Percentiles rank a stretch among this genome's conserved stretches.
Conservation (phyloP, 2,888 invertebrate species). For the Troides aeacus region DNA sequence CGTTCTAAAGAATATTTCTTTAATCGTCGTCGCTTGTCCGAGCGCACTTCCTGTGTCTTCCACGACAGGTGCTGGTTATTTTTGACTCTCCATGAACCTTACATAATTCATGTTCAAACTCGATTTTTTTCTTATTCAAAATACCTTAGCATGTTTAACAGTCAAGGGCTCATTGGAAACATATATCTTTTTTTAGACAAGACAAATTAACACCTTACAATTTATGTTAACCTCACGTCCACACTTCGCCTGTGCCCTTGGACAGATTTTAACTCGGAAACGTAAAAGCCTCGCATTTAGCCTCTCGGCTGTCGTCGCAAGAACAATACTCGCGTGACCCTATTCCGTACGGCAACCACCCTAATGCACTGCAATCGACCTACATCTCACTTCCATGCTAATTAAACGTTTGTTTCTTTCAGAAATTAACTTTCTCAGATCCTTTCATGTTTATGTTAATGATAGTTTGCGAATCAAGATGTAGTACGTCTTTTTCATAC, state of each 20-base stretch:
- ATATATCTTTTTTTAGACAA: background rate
- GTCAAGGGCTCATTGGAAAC: slow-evolving; percentile 39
- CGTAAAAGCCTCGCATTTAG: slow-evolving; percentile 54
- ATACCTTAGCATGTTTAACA: slow-evolving; percentile 41
- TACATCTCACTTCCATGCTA: slow-evolving; percentile 54
- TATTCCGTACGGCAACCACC: slow-evolving; percentile 52
- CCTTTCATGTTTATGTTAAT: slow-evolving; percentile 28
- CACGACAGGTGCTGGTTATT: slow-evolving; percentile 68
- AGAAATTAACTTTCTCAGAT: background rate
- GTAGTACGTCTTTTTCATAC: slow-evolving; percentile 31
- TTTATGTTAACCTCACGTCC: background rate
- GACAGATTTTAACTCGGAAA: slow-evolving; percentile 48
- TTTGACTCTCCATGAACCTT: slow-evolving; percentile 68
- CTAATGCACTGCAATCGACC: slow-evolving; percentile 54
- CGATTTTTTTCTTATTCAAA: slow-evolving; percentile 62
- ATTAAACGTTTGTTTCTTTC: slow-evolving; percentile 41
- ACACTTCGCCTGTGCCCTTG: slow-evolving; percentile 34
- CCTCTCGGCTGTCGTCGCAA: slow-evolving; percentile 42
- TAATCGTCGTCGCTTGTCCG: slow-evolving; percentile 48
- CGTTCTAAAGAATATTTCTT: slow-evolving; percentile 13
- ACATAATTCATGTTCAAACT: slow-evolving; percentile 70
- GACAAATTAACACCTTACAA: background rate
- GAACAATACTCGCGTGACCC: slow-evolving; percentile 64
- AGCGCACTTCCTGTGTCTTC: slow-evolving; percentile 63
- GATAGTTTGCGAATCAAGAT: slow-evolving; percentile 38